These are phyloP conservation scores for Dolomedes plantarius DNA, from an alignment of 2,888 invertebrate species.

Conservation along the genomic window DNA sequence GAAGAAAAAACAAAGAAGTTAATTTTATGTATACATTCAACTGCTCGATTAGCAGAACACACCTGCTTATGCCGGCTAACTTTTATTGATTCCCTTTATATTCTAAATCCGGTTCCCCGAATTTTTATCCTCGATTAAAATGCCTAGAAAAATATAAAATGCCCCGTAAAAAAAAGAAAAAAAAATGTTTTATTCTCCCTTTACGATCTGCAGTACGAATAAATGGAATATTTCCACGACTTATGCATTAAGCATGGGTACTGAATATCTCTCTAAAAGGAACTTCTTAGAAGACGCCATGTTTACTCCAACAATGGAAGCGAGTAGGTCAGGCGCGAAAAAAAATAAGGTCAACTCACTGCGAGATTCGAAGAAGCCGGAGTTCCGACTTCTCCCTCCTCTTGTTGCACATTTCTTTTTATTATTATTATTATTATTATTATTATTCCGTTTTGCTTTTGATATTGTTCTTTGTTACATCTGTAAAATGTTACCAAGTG, in stretches of 20 bases:
- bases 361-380: conserved; percentile 41
- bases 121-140: no score
- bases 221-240: not conserved
- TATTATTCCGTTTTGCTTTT: not conserved
- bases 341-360: conserved; percentile 39
- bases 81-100: no score
- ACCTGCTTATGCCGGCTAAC: no score
- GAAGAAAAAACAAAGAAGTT: no score
- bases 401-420: not conserved
- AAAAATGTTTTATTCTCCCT: no score
- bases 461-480: not conserved
- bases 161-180: no score
- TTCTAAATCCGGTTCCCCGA: no score
- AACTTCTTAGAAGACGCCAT: conserved; percentile 41
- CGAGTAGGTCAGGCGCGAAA: conserved; percentile 54
- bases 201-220: no score
- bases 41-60: no score
- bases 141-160: no score
- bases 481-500: not conserved
- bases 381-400: not conserved
- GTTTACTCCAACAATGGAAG: conserved; percentile 37
- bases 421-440: not conserved
- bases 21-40: no score
- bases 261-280: not conserved
- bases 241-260: not conserved